Evolutionary conservation across 2,113 vertebrate species (phyloP).

Genomic region (Chitala chitala): DNA sequence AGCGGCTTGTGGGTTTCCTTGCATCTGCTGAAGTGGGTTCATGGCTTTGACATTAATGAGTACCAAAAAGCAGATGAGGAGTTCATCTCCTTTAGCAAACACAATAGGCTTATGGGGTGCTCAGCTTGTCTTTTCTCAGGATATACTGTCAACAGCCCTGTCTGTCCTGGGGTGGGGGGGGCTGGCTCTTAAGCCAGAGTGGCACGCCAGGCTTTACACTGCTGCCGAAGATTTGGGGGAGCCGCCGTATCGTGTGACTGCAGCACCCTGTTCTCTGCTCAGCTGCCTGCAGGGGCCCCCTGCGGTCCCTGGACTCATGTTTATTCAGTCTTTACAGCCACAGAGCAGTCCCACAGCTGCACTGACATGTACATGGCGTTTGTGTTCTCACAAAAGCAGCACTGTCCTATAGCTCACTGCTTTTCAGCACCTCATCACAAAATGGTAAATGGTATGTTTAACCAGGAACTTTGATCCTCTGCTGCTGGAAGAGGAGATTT

Average conservation of each 20-base stretch:
- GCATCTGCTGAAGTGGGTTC: constrained; percentile 46
- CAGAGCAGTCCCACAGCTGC: neutral
- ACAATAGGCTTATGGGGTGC: no score
- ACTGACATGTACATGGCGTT: neutral
- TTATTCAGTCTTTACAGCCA: no score
- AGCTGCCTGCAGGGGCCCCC: no score
- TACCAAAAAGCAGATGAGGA: constrained; percentile 46
- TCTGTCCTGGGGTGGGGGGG: no score
- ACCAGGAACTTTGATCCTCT: neutral
- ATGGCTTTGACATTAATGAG: constrained; percentile 56
- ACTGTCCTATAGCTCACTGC: neutral
- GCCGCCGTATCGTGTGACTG: neutral
- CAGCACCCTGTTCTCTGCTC: no score
- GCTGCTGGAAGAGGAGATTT: no score
- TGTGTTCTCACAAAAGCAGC: neutral
- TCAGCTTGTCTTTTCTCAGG: no score
- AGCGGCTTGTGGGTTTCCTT: constrained; percentile 52
- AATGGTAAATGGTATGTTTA: neutral
- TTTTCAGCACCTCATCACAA: neutral
- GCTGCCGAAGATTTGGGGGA: no score
- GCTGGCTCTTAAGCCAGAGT: neutral
- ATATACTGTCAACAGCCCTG: no score
- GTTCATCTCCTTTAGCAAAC: neutral
- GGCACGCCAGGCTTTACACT: no score
- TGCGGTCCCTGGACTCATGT: no score